Evolutionary conservation across 2,888 invertebrate genomes (phyloP).

Genomic region (Leucophenga montana): DNA sequence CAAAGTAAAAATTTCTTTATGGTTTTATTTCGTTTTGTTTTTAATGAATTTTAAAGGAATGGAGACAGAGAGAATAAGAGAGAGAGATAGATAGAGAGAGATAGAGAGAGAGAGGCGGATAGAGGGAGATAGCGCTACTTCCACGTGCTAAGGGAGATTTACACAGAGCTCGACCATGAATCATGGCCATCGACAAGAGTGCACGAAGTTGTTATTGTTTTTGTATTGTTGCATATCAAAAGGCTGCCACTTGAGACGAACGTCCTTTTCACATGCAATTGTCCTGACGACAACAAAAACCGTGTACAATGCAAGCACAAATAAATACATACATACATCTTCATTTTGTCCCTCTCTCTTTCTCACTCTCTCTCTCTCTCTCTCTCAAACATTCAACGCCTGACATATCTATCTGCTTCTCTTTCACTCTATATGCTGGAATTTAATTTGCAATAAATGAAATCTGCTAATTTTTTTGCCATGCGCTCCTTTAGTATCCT

Average conservation of each 20-base stretch:
- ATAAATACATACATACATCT: not conserved
- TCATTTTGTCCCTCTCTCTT: not conserved
- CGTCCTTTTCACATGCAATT: slow-evolving; percentile 19
- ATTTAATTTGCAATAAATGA: slow-evolving; percentile 28
- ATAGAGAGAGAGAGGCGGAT: not conserved
- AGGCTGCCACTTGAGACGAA: slow-evolving; percentile 52
- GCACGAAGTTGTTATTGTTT: slow-evolving; percentile 26
- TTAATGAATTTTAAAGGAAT: no score
- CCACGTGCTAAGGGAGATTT: slow-evolving; percentile 1
- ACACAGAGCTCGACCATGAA: slow-evolving; percentile 43
- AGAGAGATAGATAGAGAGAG: no score
- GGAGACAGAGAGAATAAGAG: no score
- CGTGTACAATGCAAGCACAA: not conserved
- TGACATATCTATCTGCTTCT: not conserved
- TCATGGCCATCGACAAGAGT: slow-evolving; percentile 30
- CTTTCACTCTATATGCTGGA: not conserved
- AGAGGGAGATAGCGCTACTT: slow-evolving; percentile 37
- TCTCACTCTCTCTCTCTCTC: no score
- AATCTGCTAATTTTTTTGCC: slow-evolving; percentile 9
- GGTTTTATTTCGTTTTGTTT: no score
- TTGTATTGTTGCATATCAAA: slow-evolving; percentile 39
- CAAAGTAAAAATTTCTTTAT: no score
- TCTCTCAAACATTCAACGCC: not conserved
- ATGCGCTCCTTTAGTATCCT: not conserved
- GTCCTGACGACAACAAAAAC: not conserved